These are phyloP conservation scores for Heliconius congener DNA, from an alignment of 1,140 invertebrate genomes.

Conservation along the genomic window DNA sequence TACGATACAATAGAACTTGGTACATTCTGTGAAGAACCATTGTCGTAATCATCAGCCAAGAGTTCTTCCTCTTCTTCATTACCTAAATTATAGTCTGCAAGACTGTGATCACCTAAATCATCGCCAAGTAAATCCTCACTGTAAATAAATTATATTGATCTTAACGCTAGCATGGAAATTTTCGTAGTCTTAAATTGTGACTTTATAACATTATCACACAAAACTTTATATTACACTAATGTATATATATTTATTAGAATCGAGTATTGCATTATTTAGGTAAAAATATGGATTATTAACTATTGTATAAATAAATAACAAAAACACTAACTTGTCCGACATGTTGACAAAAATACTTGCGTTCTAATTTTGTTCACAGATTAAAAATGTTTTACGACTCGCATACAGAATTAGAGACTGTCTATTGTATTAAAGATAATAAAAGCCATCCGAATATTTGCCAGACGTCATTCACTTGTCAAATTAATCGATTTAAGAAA, in stretches of 20 bases:
- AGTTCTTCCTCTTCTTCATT: conserved; percentile 77
- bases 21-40: conserved; percentile 64
- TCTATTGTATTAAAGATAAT: no score
- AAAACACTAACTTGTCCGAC: conserved; percentile 77
- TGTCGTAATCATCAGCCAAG: conserved; percentile 72
- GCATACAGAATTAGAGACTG: no score
- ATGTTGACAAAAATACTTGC: conserved; percentile 65
- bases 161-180: conserved; percentile 13
- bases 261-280: not conserved
- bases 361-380: conserved; percentile 29
- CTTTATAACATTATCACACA: not conserved
- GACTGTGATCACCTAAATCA: conserved; percentile 75
- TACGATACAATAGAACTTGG: conserved; percentile 54
- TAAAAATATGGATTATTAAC: not conserved
- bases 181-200: not conserved
- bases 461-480: no score
- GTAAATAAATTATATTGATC: conserved; percentile 46
- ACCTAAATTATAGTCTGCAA: conserved; percentile 73
- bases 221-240: conserved; percentile 9
- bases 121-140: conserved; percentile 75
- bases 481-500: no score
- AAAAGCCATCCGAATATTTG: no score
- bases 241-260: conserved; percentile 6
- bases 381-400: not conserved
- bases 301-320: conserved; percentile 28